A percentile compares a stretch with the other conserved stretches of the same genome.
These are phyloP conservation scores for Hemitrygon akajei DNA, from an alignment of 2,797 vertebrate species.

Conservation along the genomic window DNA sequence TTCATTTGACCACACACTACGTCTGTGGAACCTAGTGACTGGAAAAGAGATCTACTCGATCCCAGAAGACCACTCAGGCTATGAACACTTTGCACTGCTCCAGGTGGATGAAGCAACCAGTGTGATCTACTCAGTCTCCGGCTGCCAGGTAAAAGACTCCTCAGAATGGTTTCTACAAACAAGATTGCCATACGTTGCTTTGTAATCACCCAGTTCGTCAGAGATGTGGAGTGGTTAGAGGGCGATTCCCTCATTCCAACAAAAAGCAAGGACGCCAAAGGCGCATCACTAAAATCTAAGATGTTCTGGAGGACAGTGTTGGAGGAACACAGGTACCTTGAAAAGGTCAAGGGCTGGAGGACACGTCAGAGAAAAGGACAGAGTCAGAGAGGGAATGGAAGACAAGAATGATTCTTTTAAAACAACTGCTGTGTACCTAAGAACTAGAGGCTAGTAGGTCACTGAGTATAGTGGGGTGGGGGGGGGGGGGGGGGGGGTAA, in stretches of 20 bases:
- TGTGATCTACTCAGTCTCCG: slow-evolving; percentile 53
- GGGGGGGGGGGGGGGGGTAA: not conserved
- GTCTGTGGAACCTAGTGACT: slow-evolving; percentile 59
- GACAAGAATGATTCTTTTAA: too few species aligned
- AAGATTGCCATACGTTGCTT: not conserved
- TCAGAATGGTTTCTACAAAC: not conserved
- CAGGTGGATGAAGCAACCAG: slow-evolving; percentile 52
- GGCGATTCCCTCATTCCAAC: not conserved
- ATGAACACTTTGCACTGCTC: slow-evolving; percentile 45
- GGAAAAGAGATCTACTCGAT: slow-evolving; percentile 59
- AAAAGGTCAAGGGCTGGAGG: too few species aligned
- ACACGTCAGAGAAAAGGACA: too few species aligned
- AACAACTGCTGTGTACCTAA: too few species aligned
- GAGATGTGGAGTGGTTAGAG: not conserved
- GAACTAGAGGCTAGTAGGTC: not conserved
- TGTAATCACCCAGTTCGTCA: not conserved
- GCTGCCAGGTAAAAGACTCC: slow-evolving; percentile 53
- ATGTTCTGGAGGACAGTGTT: too few species aligned
- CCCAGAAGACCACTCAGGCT: slow-evolving; percentile 46
- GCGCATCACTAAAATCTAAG: too few species aligned
- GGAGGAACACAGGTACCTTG: too few species aligned
- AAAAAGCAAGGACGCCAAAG: too few species aligned
- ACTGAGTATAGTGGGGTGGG: not conserved
- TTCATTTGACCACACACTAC: slow-evolving; percentile 60
- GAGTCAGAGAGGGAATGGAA: too few species aligned